Evolutionary conservation across 1,140 invertebrate genomes (phyloP).

Genomic region (Lordiphosa mommai): DNA sequence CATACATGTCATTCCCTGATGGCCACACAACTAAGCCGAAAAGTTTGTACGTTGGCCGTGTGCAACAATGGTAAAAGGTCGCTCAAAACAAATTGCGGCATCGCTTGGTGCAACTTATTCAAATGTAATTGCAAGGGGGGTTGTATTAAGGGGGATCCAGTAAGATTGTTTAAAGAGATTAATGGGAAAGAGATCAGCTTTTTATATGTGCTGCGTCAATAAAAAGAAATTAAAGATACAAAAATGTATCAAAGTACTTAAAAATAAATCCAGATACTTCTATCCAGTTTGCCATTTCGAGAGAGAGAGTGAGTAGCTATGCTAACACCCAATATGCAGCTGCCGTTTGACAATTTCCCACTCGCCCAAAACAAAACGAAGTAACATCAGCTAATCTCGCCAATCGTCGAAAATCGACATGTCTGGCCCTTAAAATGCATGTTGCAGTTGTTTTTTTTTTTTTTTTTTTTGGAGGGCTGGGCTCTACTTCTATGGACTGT

Average conservation of each 20-base stretch:
- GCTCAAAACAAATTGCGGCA: not conserved
- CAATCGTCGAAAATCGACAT: constrained; percentile 68
- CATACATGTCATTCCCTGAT: not conserved
- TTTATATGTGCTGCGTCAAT: not conserved
- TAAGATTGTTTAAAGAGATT: not conserved
- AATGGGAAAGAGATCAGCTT: not conserved
- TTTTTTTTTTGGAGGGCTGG: not conserved
- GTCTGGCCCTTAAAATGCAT: constrained; percentile 75
- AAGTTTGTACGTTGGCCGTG: not conserved
- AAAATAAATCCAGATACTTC: not conserved
- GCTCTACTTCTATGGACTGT: constrained; percentile 12
- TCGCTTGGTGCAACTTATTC: constrained; percentile 2
- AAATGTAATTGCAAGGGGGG: not conserved
- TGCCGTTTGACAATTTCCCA: constrained; percentile 26
- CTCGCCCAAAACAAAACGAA: constrained; percentile 27
- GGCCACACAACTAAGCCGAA: not conserved
- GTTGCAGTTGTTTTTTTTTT: constrained; percentile 24
- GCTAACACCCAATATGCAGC: constrained; percentile 13
- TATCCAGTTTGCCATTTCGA: not conserved
- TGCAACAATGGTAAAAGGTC: constrained; percentile 1
- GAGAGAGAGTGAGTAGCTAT: not conserved
- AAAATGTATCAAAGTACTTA: no score
- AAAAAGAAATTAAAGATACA: no score
- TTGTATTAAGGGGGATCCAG: not conserved
- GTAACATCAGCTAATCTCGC: constrained; percentile 39